Conservation (phyloP, 2,888 invertebrate genomes). For the Pasiphila rectangulata region DNA sequence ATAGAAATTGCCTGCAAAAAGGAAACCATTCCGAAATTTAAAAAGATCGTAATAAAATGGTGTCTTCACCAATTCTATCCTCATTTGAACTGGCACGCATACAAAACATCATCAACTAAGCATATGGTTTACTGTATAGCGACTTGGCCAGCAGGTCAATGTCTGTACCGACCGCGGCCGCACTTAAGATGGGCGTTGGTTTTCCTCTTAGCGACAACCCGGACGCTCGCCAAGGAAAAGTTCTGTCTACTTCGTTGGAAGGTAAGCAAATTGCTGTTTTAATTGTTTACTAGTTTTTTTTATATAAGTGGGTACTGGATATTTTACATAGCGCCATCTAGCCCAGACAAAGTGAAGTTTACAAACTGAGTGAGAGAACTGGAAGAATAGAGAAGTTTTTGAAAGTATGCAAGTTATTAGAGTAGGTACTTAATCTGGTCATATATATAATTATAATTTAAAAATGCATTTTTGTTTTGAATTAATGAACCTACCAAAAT, state of each 20-base stretch:
- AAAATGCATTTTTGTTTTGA: neutral
- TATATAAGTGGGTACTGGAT: too few relatives aligned
- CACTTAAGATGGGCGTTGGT: constrained; percentile 92
- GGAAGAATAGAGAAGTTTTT: too few relatives aligned
- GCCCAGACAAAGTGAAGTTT: too few relatives aligned
- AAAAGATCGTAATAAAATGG: neutral
- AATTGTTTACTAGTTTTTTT: neutral
- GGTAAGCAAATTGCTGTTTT: constrained; percentile 52
- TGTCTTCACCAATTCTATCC: neutral
- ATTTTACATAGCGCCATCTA: too few relatives aligned
- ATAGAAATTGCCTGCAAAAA: too few relatives aligned
- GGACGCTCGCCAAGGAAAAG: constrained; percentile 86
- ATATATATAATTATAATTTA: too few relatives aligned
- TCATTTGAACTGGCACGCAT: neutral
- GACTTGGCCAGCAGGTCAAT: constrained; percentile 82
- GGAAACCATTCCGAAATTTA: too few relatives aligned
- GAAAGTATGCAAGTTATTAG: too few relatives aligned
- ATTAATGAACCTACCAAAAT: neutral
- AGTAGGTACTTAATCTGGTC: too few relatives aligned
- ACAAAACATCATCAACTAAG: constrained; percentile 21
- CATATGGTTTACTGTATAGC: constrained; percentile 51
- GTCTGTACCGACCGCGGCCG: constrained; percentile 89
- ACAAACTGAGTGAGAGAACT: too few relatives aligned
- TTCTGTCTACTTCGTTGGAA: constrained; percentile 82
- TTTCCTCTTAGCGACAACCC: constrained; percentile 88